Conservation (phyloP, 1,140 invertebrate genomes). For the Eriosoma lanigerum region DNA sequence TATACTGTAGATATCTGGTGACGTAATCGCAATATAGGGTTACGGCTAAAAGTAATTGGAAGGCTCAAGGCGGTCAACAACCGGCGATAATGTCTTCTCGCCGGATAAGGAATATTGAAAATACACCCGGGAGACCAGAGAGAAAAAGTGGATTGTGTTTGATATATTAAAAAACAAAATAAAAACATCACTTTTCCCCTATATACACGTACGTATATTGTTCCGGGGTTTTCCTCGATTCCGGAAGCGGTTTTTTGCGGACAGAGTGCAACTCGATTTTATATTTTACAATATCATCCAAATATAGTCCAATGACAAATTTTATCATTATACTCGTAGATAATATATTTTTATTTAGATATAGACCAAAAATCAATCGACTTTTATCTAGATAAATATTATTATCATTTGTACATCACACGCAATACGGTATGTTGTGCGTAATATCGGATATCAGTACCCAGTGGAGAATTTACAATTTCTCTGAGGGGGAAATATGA, state of each 20-base stretch:
- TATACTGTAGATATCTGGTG: not conserved
- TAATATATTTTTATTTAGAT: too few species aligned
- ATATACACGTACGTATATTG: too few species aligned
- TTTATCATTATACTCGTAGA: too few species aligned
- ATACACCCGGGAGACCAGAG: constrained; percentile 15
- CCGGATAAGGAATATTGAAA: not conserved
- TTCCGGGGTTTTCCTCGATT: not conserved
- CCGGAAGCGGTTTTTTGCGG: not conserved
- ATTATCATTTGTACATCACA: not conserved
- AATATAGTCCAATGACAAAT: too few species aligned
- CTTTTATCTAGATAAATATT: too few species aligned
- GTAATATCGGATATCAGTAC: too few species aligned
- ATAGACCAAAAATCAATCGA: too few species aligned
- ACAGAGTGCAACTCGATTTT: not conserved
- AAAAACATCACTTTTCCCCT: not conserved
- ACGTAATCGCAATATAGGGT: not conserved
- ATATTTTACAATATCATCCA: not conserved
- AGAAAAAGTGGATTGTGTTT: not conserved
- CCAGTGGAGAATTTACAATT: too few species aligned
- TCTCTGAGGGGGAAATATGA: too few species aligned
- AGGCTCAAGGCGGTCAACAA: not conserved
- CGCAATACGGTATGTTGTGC: too few species aligned
- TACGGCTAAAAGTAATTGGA: constrained; percentile 17
- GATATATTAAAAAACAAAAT: constrained; percentile 17
- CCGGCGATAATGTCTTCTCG: constrained; percentile 8